Percentiles rank a stretch among this genome's conserved stretches.
Evolutionary conservation across 2,888 invertebrate genomes (phyloP).

Genomic region (Nezara viridula): DNA sequence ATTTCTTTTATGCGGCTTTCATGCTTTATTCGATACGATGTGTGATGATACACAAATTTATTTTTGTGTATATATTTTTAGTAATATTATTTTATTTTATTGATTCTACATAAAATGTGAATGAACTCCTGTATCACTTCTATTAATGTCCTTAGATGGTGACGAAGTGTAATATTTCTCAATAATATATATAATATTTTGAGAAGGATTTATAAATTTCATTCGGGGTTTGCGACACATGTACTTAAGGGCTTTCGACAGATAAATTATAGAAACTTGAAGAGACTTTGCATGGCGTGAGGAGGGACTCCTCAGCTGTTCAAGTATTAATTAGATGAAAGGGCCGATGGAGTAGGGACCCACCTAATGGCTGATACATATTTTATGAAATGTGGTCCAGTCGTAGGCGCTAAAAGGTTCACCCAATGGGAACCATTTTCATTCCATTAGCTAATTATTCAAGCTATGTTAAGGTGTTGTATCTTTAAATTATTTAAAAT

Average conservation of each 20-base stretch:
- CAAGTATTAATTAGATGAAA: slow-evolving; percentile 18
- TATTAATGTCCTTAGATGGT: too few species aligned
- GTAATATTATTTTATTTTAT: too few species aligned
- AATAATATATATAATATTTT: not conserved
- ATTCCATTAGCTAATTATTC: slow-evolving; percentile 28
- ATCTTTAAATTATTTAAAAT: not conserved
- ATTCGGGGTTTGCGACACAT: not conserved
- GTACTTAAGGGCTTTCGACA: not conserved
- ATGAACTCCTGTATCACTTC: too few species aligned
- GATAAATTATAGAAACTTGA: slow-evolving; percentile 16
- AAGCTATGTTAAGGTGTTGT: not conserved
- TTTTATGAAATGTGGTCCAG: slow-evolving; percentile 32
- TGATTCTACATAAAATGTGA: too few species aligned
- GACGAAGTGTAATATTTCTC: too few species aligned
- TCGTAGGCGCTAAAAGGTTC: slow-evolving; percentile 28
- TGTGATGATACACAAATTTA: too few species aligned
- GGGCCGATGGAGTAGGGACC: slow-evolving; percentile 1
- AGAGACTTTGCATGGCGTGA: slow-evolving; percentile 6
- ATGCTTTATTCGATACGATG: too few species aligned
- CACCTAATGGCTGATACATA: slow-evolving; percentile 28
- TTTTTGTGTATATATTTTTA: too few species aligned
- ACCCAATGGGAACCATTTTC: slow-evolving; percentile 9
- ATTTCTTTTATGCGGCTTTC: too few species aligned
- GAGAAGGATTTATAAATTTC: not conserved
- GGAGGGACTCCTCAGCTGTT: slow-evolving; percentile 14